Evolutionary conservation across 2,797 vertebrate genomes (phyloP).

Genomic region (Lepidocolaptes lacrymiger): DNA sequence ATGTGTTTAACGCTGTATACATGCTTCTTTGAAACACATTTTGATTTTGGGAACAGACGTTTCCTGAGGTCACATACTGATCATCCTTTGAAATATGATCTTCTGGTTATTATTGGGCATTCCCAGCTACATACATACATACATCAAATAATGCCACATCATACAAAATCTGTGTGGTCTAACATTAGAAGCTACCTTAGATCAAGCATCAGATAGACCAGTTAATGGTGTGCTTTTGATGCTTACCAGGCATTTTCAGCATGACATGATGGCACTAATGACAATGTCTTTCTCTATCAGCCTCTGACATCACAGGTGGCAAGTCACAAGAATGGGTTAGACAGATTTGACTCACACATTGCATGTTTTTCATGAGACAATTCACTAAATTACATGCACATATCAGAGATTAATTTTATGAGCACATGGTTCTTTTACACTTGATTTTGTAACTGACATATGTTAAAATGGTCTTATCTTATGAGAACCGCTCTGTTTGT

Average conservation of each 20-base stretch:
- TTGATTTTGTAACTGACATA: slow-evolving; percentile 61
- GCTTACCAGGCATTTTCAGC: neutral
- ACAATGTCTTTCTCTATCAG: neutral
- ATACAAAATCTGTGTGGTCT: neutral
- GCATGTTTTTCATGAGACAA: neutral
- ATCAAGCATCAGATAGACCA: neutral
- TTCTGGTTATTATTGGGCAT: neutral
- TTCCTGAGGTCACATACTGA: neutral
- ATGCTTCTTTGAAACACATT: neutral
- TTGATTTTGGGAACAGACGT: neutral
- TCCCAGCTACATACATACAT: neutral
- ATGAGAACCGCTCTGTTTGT: neutral
- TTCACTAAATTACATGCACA: neutral
- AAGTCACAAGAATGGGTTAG: neutral
- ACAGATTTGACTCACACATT: slow-evolving; percentile 7
- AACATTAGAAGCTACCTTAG: neutral
- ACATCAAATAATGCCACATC: neutral
- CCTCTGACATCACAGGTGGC: neutral
- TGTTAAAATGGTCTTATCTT: slow-evolving; percentile 15
- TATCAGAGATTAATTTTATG: slow-evolving; percentile 3
- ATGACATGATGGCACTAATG: neutral
- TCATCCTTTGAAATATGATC: neutral
- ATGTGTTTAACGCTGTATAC: neutral
- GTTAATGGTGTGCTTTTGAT: neutral
- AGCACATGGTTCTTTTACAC: neutral